Evolutionary conservation across 1,140 invertebrate species (phyloP), one percentile per base, ranked within the genome.

Genomic region (Trypoxylus dichotomus): DNA sequence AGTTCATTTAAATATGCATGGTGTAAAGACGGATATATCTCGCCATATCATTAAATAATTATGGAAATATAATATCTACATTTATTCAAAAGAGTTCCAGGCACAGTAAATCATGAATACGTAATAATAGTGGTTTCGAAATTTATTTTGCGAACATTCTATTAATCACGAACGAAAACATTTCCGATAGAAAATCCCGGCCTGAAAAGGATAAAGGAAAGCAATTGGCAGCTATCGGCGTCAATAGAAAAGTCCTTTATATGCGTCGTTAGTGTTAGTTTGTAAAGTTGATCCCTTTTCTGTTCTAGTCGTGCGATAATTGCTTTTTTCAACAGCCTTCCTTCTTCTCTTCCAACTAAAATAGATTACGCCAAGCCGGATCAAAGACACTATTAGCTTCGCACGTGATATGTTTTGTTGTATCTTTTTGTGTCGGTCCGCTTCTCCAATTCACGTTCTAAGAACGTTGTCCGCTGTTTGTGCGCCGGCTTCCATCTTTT

Each of bases 381-480:
- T 74, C 72, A 74, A 74, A 74, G 72, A 74, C 72, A 74, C 72
- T 74, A 74, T 74, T 74, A 74, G 72, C 72, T 74, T 37, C 72
- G 72, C 72, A 74, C 72, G 72, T 74, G 72, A 74, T 37, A 27
- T n/a, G 72, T 74, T 74, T 74, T 21, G 72, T 74, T 74, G 72
- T 74, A 41, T 74, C 72, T 74, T 74, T 74, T 74, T 43, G 29
- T 41, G 41, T 27, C 63, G 25, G 32, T 42, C 41, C 19, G 15
- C 15, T 74, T 42, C 13, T 37, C 32, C 37, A 41, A 41, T 74
- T 42, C 72, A 21, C 72, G 47, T 54, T n/a, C 47, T 54, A 68
- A 15, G 27, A 29, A 68, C 60, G 27, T 68, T 29, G 60, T 68
- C 21, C 60, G 60, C 19, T 13, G 60, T 68, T 68, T 68, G 21